Conservation (phyloP, 2,113 vertebrate genomes). For the Prunella himalayana region DNA sequence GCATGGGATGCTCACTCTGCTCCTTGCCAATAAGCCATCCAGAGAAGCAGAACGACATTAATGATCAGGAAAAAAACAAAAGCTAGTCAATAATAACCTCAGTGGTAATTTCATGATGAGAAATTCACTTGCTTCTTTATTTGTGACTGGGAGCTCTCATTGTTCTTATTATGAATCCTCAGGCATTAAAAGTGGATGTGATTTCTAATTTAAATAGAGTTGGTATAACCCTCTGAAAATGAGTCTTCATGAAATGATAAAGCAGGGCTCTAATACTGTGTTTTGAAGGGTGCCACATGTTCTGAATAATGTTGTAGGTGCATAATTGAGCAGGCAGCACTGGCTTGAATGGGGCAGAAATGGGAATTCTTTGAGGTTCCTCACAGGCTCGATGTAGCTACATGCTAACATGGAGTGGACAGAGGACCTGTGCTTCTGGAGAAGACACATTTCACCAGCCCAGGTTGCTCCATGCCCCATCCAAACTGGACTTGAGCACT, state of each 20-base stretch:
- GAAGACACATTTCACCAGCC: background rate
- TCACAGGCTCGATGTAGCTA: background rate
- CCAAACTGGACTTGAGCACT: background rate
- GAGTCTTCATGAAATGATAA: background rate
- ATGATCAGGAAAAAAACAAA: conserved; percentile 36
- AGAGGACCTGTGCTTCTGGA: background rate
- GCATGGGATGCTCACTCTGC: background rate
- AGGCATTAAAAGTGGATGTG: background rate
- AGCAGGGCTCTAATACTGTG: background rate
- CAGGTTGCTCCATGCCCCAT: background rate
- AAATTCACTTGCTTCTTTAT: background rate
- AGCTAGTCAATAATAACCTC: conserved; percentile 29
- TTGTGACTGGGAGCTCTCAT: background rate
- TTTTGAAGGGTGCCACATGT: background rate
- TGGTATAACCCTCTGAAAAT: background rate
- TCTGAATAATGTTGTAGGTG: background rate
- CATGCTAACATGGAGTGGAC: too few species aligned
- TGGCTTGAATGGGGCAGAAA: background rate
- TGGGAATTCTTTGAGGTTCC: too few species aligned
- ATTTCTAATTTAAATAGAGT: conserved; percentile 29
- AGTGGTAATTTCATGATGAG: conserved; percentile 29
- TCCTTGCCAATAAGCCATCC: conserved; percentile 28
- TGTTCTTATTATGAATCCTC: conserved; percentile 13
- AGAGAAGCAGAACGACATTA: conserved; percentile 37
- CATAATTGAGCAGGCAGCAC: background rate